A percentile compares a stretch with the other conserved stretches of the same genome.
These are phyloP conservation scores for Eilema sororculum DNA, from an alignment of 2,888 invertebrate species.

Conservation along the genomic window DNA sequence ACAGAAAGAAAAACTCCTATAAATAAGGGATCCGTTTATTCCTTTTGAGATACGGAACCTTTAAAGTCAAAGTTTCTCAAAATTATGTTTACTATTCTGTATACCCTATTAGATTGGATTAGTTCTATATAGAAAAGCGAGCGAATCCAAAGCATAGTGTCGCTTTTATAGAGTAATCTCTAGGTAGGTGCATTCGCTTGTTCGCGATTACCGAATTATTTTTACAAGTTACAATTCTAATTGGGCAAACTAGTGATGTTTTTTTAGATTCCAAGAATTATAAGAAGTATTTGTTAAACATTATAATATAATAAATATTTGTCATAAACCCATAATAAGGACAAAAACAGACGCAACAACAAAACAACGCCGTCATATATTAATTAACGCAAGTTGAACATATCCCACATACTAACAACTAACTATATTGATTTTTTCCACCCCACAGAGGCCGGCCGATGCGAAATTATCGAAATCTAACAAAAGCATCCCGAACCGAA, in stretches of 20 bases:
- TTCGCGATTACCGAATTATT: too few relatives aligned
- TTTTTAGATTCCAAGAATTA: background rate
- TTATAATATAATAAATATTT: conserved; percentile 7
- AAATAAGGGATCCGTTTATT: too few relatives aligned
- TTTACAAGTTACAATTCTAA: too few relatives aligned
- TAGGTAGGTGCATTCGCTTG: too few relatives aligned
- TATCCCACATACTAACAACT: conserved; percentile 55
- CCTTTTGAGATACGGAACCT: too few relatives aligned
- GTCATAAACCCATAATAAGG: conserved; percentile 5
- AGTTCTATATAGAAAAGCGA: too few relatives aligned
- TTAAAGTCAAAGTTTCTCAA: too few relatives aligned
- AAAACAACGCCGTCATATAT: conserved; percentile 47
- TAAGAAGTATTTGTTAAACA: background rate
- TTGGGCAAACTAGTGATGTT: background rate
- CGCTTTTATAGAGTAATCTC: too few relatives aligned
- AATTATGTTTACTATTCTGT: too few relatives aligned
- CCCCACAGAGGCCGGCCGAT: conserved; percentile 68
- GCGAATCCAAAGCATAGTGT: too few relatives aligned
- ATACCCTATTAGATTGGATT: too few relatives aligned
- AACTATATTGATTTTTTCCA: conserved; percentile 68
- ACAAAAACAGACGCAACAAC: conserved; percentile 20
- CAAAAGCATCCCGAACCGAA: conserved; percentile 81
- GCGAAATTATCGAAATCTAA: conserved; percentile 87
- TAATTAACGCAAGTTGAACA: conserved; percentile 54
- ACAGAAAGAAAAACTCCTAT: too few relatives aligned